Percentiles rank a stretch among this genome's conserved stretches.
Conservation (phyloP, 2,797 vertebrate species). For the Salarias fasciatus region DNA sequence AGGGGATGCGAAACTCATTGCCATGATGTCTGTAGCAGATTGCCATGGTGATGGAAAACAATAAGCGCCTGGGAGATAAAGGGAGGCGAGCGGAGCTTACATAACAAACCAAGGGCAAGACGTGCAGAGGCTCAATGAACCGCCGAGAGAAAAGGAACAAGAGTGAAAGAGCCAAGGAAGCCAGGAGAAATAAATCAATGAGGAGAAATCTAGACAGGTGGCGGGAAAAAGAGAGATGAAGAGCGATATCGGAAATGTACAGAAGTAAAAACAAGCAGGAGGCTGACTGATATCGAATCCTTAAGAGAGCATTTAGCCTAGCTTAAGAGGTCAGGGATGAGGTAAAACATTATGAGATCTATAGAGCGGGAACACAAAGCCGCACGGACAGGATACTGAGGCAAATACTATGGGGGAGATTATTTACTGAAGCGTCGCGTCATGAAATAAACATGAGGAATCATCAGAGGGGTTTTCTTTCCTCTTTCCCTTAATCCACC, state of each 20-base stretch:
- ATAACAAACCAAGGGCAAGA: slow-evolving; percentile 66
- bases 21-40: slow-evolving; percentile 48
- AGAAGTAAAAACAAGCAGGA: slow-evolving; percentile 52
- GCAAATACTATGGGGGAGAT: slow-evolving; percentile 58
- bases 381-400: slow-evolving; percentile 26
- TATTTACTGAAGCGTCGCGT: slow-evolving; percentile 62
- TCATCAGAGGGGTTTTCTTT: slow-evolving; percentile 58
- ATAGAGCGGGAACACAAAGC: slow-evolving; percentile 31
- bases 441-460: slow-evolving; percentile 76
- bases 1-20: slow-evolving; percentile 50
- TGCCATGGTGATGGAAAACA: slow-evolving; percentile 66
- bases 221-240: slow-evolving; percentile 45
- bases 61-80: slow-evolving; percentile 47
- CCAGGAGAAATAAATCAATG: slow-evolving; percentile 61
- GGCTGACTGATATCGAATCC: slow-evolving; percentile 47
- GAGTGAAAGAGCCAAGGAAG: slow-evolving; percentile 45
- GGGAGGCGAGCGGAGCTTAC: slow-evolving; percentile 55
- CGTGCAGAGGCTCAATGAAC: slow-evolving; percentile 39
- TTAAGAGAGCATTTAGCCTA: slow-evolving; percentile 57
- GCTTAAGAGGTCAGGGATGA: slow-evolving; percentile 45
- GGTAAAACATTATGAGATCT: slow-evolving; percentile 49
- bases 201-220: slow-evolving; percentile 50
- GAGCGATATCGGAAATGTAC: slow-evolving; percentile 56
- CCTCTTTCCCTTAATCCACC: slow-evolving; percentile 72
- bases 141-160: slow-evolving; percentile 34